phyloP scores from a whole-genome alignment of 2,888 invertebrate genomes.

The Loripinus fragilis region DNA sequence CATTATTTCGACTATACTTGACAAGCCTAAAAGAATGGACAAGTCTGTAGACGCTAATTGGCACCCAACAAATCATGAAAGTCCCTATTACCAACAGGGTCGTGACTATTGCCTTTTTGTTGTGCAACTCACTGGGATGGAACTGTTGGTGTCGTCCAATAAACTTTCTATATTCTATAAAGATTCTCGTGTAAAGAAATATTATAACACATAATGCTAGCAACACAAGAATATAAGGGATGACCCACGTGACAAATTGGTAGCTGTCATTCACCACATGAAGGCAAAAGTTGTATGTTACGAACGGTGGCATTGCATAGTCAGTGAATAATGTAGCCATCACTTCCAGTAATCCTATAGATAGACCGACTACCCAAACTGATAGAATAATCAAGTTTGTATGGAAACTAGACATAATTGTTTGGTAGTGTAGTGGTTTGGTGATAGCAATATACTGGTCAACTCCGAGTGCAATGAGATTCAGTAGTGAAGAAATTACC shows the following conservation, averaged over 20 bases:
- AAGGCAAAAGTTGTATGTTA: too few species aligned
- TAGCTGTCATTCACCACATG: slow-evolving; percentile 56
- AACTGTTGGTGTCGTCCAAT: slow-evolving; percentile 42
- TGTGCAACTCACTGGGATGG: slow-evolving; percentile 62
- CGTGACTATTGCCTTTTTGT: slow-evolving; percentile 72
- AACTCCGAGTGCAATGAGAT: slow-evolving; percentile 72
- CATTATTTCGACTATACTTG: slow-evolving; percentile 45
- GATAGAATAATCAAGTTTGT: slow-evolving; percentile 62
- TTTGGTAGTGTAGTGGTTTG: slow-evolving; percentile 67
- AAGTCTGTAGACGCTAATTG: slow-evolving; percentile 68
- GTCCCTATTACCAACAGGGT: slow-evolving; percentile 76
- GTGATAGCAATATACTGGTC: slow-evolving; percentile 75
- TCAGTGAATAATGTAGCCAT: slow-evolving; percentile 35
- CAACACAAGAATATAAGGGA: not conserved
- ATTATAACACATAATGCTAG: slow-evolving; percentile 56
- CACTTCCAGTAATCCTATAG: slow-evolving; percentile 61
- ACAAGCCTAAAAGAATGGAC: slow-evolving; percentile 60
- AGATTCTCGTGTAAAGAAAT: slow-evolving; percentile 72
- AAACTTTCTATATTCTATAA: slow-evolving; percentile 62
- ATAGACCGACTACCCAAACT: slow-evolving; percentile 69
- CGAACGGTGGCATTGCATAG: not conserved
- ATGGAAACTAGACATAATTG: slow-evolving; percentile 56
- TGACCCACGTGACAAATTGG: slow-evolving; percentile 57
- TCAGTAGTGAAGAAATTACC: slow-evolving; percentile 70
- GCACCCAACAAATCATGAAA: slow-evolving; percentile 76